Evolutionary conservation across 2,888 invertebrate species (phyloP).

Genomic region (Syrphus vitripennis): DNA sequence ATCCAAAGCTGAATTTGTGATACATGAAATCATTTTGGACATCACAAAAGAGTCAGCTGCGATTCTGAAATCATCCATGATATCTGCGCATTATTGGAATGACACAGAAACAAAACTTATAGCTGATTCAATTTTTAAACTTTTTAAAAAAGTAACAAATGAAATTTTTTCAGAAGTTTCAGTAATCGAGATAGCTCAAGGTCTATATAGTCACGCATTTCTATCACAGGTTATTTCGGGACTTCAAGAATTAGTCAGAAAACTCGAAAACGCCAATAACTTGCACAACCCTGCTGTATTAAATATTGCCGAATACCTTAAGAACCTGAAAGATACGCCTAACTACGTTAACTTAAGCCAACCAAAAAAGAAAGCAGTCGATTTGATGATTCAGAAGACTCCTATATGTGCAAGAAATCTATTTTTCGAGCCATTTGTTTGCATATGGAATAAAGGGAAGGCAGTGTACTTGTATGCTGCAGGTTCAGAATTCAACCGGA

Average conservation of each 20-base stretch:
- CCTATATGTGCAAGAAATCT: constrained; percentile 9
- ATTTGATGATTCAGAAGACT: neutral
- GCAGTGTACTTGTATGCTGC: neutral
- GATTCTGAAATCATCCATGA: neutral
- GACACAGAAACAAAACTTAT: neutral
- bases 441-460: constrained; percentile 7
- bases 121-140: neutral
- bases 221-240: neutral
- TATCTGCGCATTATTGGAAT: neutral
- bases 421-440: neutral
- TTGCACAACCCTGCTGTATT: neutral
- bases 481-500: neutral
- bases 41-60: neutral
- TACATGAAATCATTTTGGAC: neutral
- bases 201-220: neutral
- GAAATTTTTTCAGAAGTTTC: neutral
- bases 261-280: neutral
- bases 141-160: neutral
- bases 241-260: neutral
- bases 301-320: neutral
- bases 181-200: neutral
- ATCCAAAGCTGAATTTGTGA: neutral
- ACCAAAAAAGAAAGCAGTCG: neutral
- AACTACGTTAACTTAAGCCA: neutral
- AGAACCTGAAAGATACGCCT: neutral